A percentile compares a stretch with the other conserved stretches of the same genome.
Evolutionary conservation across 2,888 invertebrate species (phyloP).

Genomic region (Sinopyrophorus schimmeli): DNA sequence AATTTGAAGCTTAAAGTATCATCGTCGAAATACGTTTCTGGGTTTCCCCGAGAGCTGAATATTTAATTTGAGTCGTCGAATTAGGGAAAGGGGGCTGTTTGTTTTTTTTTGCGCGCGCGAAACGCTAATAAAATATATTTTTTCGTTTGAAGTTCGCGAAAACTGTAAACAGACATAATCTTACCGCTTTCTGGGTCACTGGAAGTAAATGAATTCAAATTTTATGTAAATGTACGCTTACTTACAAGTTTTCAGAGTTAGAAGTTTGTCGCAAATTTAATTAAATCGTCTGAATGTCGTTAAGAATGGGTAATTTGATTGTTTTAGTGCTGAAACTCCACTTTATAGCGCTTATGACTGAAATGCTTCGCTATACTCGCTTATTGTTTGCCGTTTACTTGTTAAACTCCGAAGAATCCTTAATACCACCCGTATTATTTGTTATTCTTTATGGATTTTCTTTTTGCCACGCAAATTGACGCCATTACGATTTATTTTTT

Average conservation of each 20-base stretch:
- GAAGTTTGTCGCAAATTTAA: slow-evolving; percentile 42
- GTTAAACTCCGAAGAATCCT: slow-evolving; percentile 6
- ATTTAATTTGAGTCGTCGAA: neutral
- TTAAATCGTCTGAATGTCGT: slow-evolving; percentile 41
- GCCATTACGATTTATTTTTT: no score
- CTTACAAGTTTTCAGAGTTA: slow-evolving; percentile 38
- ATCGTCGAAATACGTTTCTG: slow-evolving; percentile 21
- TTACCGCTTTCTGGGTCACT: slow-evolving; percentile 29
- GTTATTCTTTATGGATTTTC: slow-evolving; percentile 1
- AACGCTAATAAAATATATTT: no score
- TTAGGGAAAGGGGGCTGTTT: no score
- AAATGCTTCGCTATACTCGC: slow-evolving; percentile 21
- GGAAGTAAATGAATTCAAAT: slow-evolving; percentile 36
- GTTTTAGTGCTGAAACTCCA: slow-evolving; percentile 37
- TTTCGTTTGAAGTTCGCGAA: slow-evolving; percentile 7
- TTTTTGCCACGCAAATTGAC: neutral
- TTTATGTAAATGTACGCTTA: slow-evolving; percentile 38
- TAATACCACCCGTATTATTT: no score
- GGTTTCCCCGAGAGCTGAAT: slow-evolving; percentile 16
- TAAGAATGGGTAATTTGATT: slow-evolving; percentile 42
- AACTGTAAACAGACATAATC: slow-evolving; percentile 26
- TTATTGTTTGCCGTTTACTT: slow-evolving; percentile 7
- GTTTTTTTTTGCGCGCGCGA: no score
- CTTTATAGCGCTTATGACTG: slow-evolving; percentile 30
- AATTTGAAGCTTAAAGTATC: slow-evolving; percentile 32